A percentile compares a stretch with the other conserved stretches of the same genome.
Conservation (phyloP, 2,797 vertebrate species). For the Anas georgica region DNA sequence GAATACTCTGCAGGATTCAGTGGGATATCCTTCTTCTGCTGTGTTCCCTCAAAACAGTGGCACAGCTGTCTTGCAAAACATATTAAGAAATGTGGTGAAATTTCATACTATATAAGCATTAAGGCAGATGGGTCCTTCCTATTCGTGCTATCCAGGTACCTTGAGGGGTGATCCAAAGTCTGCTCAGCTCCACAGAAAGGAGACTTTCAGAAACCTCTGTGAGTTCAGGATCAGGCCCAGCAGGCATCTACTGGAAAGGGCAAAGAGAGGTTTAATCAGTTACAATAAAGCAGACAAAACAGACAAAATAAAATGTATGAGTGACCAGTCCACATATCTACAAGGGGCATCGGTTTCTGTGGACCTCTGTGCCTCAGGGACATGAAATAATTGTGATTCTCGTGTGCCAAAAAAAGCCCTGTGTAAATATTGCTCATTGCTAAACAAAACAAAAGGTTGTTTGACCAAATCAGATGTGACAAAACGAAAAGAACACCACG, state of each 20-base stretch:
- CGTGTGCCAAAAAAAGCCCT: constrained; percentile 58
- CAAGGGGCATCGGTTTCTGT: constrained; percentile 57
- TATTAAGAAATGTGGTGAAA: not conserved
- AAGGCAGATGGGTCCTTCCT: constrained; percentile 42
- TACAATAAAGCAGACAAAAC: constrained; percentile 33
- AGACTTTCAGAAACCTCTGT: not conserved
- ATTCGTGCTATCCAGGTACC: constrained; percentile 1
- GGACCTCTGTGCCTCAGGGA: constrained; percentile 68
- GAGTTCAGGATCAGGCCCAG: constrained; percentile 21
- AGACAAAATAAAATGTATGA: constrained; percentile 53
- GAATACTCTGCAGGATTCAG: not conserved
- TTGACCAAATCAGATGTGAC: constrained; percentile 66
- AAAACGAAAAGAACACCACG: constrained; percentile 66
- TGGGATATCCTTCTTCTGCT: not conserved
- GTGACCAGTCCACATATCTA: constrained; percentile 38
- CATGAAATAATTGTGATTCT: constrained; percentile 68
- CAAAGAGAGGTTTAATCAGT: constrained; percentile 25
- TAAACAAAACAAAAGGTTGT: constrained; percentile 74
- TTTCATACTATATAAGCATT: constrained; percentile 28
- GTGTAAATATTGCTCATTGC: constrained; percentile 76
- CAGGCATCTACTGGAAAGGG: constrained; percentile 19
- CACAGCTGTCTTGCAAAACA: constrained; percentile 9
- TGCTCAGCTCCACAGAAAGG: not conserved
- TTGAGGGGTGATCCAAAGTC: constrained; percentile 9
- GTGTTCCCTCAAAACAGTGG: constrained; percentile 2